These are phyloP conservation scores for Ischnus inquisitorius DNA, from an alignment of 2,888 invertebrate species.

Conservation along the genomic window DNA sequence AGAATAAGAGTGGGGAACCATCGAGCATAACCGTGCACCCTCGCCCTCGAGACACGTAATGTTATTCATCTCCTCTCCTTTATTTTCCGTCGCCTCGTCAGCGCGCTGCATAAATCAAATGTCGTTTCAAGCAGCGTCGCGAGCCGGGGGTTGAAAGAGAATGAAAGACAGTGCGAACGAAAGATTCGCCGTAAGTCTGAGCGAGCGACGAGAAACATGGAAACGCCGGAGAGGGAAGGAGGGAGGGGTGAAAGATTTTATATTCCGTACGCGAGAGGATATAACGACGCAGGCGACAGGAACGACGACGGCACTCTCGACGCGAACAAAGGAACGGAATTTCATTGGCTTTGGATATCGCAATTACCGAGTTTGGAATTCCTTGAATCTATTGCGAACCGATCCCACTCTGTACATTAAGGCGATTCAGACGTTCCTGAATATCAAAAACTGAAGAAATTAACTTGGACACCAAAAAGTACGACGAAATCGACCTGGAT, in stretches of 20 bases:
- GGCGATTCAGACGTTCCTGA: not conserved
- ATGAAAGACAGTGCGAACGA: conserved; percentile 17
- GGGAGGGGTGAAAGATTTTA: not conserved
- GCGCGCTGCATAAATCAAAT: conserved; percentile 69
- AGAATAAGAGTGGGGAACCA: conserved; percentile 42
- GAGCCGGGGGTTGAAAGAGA: not conserved
- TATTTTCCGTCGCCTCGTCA: conserved; percentile 71
- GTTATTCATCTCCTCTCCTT: conserved; percentile 71
- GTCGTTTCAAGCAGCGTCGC: conserved; percentile 31
- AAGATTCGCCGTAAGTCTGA: conserved; percentile 37
- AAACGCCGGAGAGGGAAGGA: no score
- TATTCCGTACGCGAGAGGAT: conserved; percentile 45
- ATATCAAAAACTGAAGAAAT: conserved; percentile 5
- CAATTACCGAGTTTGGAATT: conserved; percentile 59
- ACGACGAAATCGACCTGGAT: no score
- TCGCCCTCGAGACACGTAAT: conserved; percentile 65
- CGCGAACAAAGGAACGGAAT: conserved; percentile 61
- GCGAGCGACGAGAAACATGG: conserved; percentile 29
- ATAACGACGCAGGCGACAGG: conserved; percentile 37
- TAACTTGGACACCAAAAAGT: no score
- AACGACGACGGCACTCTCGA: conserved; percentile 8
- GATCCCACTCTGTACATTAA: conserved; percentile 16
- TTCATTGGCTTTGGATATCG: conserved; percentile 63
- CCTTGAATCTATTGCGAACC: not conserved
- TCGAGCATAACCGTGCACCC: conserved; percentile 30